A percentile compares a stretch with the other conserved stretches of the same genome.
Evolutionary conservation across 2,888 invertebrate species (phyloP).

Genomic region (Scrobipalpa costella): DNA sequence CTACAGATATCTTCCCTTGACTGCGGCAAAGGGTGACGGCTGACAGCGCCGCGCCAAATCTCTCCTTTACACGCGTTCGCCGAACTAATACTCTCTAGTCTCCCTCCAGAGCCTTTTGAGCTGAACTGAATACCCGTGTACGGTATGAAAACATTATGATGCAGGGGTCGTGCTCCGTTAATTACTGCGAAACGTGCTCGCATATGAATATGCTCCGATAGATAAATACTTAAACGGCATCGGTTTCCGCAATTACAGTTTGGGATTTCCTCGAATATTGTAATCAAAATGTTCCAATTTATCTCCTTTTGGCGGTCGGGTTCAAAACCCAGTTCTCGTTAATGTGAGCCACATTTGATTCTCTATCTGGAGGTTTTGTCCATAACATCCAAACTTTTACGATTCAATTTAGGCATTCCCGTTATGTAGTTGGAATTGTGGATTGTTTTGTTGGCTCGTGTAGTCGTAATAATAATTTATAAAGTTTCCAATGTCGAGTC

Average conservation of each 20-base stretch:
- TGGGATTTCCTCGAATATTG: conserved; percentile 30
- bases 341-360: conserved; percentile 29
- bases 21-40: conserved; percentile 58
- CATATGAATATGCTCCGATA: conserved; percentile 25
- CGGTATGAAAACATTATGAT: conserved; percentile 60
- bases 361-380: conserved; percentile 46
- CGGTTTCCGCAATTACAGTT: conserved; percentile 33
- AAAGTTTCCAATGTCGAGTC: conserved; percentile 59
- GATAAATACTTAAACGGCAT: conserved; percentile 26
- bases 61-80: conserved; percentile 31
- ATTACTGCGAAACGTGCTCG: conserved; percentile 42
- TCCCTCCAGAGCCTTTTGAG: conserved; percentile 23
- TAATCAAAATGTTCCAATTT: conserved; percentile 38
- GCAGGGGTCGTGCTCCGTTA: conserved; percentile 52
- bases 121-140: conserved; percentile 26
- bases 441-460: conserved; percentile 58
- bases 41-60: conserved; percentile 38
- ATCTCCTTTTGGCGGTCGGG: conserved; percentile 29
- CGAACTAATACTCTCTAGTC: conserved; percentile 11
- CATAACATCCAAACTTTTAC: conserved; percentile 54
- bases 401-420: conserved; percentile 56
- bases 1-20: conserved; percentile 60
- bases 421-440: conserved; percentile 58
- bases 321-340: conserved; percentile 22
- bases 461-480: conserved; percentile 63